Evolutionary conservation across 2,888 invertebrate species (phyloP).

Genomic region (Nycteola revayana): DNA sequence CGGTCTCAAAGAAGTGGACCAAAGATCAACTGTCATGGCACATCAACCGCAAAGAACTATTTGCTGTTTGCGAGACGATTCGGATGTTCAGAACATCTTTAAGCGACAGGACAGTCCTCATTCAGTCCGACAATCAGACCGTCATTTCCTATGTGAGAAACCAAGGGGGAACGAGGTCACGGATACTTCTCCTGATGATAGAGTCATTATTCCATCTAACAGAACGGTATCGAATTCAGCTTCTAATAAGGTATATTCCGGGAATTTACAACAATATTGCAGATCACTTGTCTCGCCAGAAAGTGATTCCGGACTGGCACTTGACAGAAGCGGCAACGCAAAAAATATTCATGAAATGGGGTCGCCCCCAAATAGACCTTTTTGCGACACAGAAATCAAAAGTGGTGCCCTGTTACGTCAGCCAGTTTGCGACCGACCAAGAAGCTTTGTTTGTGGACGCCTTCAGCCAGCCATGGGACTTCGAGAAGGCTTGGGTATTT

Average conservation of each 20-base stretch:
- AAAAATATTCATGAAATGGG: not conserved
- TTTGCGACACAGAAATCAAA: not conserved
- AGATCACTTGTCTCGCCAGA: not conserved
- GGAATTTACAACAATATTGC: constrained; percentile 1
- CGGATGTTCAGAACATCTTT: not conserved
- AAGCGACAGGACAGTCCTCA: not conserved
- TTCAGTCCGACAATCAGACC: constrained; percentile 1
- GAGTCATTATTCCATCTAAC: no score
- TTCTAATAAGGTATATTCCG: no score
- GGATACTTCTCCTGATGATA: no score
- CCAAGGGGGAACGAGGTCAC: not conserved
- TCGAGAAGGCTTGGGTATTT: no score
- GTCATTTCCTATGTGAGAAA: not conserved
- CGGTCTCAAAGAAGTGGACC: not conserved
- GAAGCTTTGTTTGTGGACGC: no score
- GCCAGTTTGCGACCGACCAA: not conserved
- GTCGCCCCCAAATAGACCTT: not conserved
- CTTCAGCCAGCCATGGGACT: no score
- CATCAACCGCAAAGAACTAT: not conserved
- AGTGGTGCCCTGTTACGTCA: not conserved
- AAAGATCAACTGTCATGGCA: not conserved
- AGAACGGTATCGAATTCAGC: no score
- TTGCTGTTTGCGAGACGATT: not conserved
- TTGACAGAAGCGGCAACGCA: not conserved
- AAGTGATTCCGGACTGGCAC: not conserved